These are phyloP conservation scores for Montipora capricornis DNA, from an alignment of 64 coral and sea anemone species.

Conservation along the genomic window DNA sequence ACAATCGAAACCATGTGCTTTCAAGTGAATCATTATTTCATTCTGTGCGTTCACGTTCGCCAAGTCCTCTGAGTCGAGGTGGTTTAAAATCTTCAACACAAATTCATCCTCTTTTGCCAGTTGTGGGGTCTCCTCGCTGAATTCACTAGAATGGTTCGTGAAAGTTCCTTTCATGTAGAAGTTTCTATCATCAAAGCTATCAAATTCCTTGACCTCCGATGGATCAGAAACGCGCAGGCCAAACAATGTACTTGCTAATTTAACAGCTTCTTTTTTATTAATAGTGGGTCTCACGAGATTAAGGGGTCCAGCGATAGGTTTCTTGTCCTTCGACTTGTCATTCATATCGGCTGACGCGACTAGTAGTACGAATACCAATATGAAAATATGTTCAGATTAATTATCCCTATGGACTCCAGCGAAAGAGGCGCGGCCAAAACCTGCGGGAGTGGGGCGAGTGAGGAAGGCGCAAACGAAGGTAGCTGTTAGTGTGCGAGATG, in stretches of 20 bases:
- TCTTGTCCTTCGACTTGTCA: not conserved
- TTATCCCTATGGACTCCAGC: no score
- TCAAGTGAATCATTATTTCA: conserved; percentile 40
- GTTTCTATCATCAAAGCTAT: conserved; percentile 59
- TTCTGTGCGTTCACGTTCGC: conserved; percentile 59
- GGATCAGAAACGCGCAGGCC: conserved; percentile 21
- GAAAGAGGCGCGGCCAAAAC: no score
- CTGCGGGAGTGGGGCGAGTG: no score
- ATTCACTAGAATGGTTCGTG: not conserved
- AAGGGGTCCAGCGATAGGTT: not conserved
- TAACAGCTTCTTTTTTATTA: conserved; percentile 9
- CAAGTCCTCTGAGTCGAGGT: conserved; percentile 42
- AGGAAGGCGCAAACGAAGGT: no score
- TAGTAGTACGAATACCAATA: no score
- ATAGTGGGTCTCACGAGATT: conserved; percentile 3
- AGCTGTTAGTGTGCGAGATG: no score
- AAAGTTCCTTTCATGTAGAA: conserved; percentile 65
- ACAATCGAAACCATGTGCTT: conserved; percentile 31
- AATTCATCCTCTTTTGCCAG: conserved; percentile 10
- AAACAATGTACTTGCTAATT: conserved; percentile 50
- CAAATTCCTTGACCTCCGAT: conserved; percentile 48
- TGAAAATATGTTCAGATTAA: no score
- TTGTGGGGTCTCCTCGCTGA: not conserved
- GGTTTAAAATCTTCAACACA: conserved; percentile 69
- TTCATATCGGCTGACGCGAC: not conserved